These are phyloP conservation scores for Pediacus dermestoides DNA, from an alignment of 2,888 invertebrate genomes.

Conservation along the genomic window DNA sequence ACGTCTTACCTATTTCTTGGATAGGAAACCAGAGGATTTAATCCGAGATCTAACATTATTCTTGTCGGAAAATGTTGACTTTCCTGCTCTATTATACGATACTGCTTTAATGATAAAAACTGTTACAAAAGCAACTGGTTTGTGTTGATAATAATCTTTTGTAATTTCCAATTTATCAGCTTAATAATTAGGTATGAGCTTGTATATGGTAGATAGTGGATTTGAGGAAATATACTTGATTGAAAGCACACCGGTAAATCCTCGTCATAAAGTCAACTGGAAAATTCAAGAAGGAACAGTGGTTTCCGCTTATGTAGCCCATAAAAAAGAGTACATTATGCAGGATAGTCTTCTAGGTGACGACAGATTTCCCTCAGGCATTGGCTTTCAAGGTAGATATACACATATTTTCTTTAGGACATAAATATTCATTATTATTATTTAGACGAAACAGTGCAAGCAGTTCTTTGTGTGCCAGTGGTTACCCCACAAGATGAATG, in stretches of 20 bases:
- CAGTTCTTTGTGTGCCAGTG: constrained; percentile 59
- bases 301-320: constrained; percentile 58
- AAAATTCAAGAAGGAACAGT: constrained; percentile 56
- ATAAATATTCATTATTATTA: constrained; percentile 4
- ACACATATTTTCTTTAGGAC: not conserved
- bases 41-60: constrained; percentile 47
- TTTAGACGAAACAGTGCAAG: constrained; percentile 55
- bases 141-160: too few species aligned
- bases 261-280: constrained; percentile 57
- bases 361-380: constrained; percentile 56
- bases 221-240: constrained; percentile 57
- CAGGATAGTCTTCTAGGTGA: constrained; percentile 57
- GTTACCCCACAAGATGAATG: constrained; percentile 58
- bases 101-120: constrained; percentile 57
- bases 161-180: too few species aligned
- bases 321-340: constrained; percentile 55
- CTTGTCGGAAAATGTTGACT: constrained; percentile 56
- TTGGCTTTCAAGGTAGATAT: constrained; percentile 42
- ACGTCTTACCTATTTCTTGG: constrained; percentile 43
- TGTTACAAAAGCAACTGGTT: constrained; percentile 57
- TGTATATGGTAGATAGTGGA: constrained; percentile 56
- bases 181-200: constrained; percentile 52
- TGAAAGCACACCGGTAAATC: constrained; percentile 50
- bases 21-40: constrained; percentile 45
- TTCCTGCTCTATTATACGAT: constrained; percentile 56